Percentiles rank a stretch among this genome's conserved stretches.
Conservation (phyloP, 2,888 invertebrate genomes). For the Macroteleia sp. region DNA sequence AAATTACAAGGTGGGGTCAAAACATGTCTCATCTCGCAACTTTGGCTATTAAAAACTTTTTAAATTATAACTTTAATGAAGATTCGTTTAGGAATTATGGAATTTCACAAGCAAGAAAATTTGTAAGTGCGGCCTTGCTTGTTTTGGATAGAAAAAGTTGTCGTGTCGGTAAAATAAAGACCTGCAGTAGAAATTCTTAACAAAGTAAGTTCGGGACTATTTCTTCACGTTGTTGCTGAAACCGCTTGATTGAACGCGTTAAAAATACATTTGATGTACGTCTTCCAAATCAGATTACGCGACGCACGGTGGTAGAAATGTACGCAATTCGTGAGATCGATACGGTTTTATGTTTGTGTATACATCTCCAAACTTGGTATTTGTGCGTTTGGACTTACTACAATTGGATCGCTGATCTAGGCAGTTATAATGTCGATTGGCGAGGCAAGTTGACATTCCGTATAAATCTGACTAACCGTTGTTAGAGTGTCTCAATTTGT, state of each 20-base stretch:
- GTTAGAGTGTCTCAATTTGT: too few relatives aligned
- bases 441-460: conserved; percentile 16
- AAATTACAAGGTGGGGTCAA: too few relatives aligned
- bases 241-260: conserved; percentile 24
- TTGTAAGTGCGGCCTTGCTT: neutral
- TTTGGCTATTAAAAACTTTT: conserved; percentile 2
- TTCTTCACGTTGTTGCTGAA: conserved; percentile 20
- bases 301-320: conserved; percentile 48
- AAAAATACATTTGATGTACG: conserved; percentile 21
- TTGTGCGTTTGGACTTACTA: conserved; percentile 83
- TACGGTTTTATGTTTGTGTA: conserved; percentile 60
- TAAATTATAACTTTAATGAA: neutral
- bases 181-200: neutral
- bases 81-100: neutral
- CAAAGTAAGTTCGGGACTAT: conserved; percentile 23
- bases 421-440: conserved; percentile 72
- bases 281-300: conserved; percentile 25
- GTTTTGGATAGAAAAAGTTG: neutral
- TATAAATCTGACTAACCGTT: conserved; percentile 27
- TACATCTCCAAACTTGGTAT: conserved; percentile 78
- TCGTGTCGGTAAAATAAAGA: conserved; percentile 10
- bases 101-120: neutral
- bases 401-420: conserved; percentile 78
- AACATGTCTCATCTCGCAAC: neutral
- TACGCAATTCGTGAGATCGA: conserved; percentile 42